Evolutionary conservation across 2,888 invertebrate genomes (phyloP).

Genomic region (Alloplasta piceator): DNA sequence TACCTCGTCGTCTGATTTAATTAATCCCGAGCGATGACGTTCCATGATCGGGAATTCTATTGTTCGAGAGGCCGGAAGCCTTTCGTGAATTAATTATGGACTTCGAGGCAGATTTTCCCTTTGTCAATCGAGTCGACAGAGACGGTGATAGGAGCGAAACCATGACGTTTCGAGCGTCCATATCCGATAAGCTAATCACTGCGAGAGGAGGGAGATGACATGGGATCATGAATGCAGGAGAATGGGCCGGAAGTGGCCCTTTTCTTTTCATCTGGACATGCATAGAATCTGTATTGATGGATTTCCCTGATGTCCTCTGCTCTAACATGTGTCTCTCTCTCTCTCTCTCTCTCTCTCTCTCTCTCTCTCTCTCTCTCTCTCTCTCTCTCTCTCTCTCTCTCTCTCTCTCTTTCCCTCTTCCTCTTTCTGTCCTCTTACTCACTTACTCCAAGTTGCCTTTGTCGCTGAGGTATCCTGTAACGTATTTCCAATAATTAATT

Average conservation of each 20-base stretch:
- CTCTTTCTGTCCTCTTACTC: neutral
- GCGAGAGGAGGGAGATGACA: neutral
- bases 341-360: neutral
- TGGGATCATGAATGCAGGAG: neutral
- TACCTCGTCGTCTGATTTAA: no score
- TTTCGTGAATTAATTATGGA: no score
- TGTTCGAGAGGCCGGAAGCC: no score
- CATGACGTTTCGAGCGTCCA: no score
- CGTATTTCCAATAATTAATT: conserved; percentile 64
- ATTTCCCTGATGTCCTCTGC: conserved; percentile 4
- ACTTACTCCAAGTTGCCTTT: conserved; percentile 10
- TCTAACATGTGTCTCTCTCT: conserved; percentile 4
- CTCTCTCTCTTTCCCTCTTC: neutral
- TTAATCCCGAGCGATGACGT: no score
- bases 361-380: neutral
- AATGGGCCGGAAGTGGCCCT: no score
- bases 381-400: no score
- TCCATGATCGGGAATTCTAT: no score
- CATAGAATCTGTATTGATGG: neutral
- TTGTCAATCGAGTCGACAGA: no score
- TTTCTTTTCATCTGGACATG: neutral
- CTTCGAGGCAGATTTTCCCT: no score
- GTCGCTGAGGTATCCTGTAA: conserved; percentile 45
- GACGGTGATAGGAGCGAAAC: no score
- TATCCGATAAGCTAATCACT: no score